Evolutionary conservation across 2,888 invertebrate species (phyloP), one percentile per base, ranked within the genome.

Genomic region (Sinopyrophorus schimmeli): DNA sequence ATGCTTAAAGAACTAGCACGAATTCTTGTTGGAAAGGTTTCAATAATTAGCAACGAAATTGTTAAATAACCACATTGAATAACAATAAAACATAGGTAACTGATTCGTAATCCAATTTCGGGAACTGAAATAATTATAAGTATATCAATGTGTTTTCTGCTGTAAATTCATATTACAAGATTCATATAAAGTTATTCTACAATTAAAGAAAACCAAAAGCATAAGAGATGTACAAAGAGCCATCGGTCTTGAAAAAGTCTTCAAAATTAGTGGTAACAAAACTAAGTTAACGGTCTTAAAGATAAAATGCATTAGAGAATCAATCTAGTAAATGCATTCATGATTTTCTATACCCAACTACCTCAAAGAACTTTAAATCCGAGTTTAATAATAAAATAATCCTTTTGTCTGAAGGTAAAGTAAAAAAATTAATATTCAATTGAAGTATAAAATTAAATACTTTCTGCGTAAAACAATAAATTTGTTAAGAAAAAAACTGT

Each of bases 11-110:
- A 21, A n/a, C n/a, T 21, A n/a, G 21, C 14, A 15, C 35, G 21
- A 7, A 35, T 10, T 2, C 15, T 7, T 11, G 35, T 35, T 2
- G 35, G 35, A 23, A 35, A 35, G 10, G 20, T 35, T 15, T 35
- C 35, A n/a, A 35, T 5, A 3, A 35, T 14, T 3, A 35, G 15
- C 12, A 35, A 23, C 4, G 14, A 5, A 21, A 14, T 35, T 12
- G 15, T n/a, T 2, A 35, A 7, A 5, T 2, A n/a, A 23, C 11
- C 20, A 9, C 2, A 9, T 14, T 35, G 23, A 2, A 10, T 10
- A 6, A 23, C 5, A 1, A n/a, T 7, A 3, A 23, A 35, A 23
- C 35, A 35, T 2, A 35, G 6, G 7, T 5, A 12, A n/a, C n/a
- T 2, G 9, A 23, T 7, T 12, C 11, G 7, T 15, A 2, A 2